Percentiles rank a stretch among this genome's conserved stretches.
These are phyloP conservation scores for Ophthalmolycus amberensis DNA, from an alignment of 2,113 vertebrate genomes.

Conservation along the genomic window DNA sequence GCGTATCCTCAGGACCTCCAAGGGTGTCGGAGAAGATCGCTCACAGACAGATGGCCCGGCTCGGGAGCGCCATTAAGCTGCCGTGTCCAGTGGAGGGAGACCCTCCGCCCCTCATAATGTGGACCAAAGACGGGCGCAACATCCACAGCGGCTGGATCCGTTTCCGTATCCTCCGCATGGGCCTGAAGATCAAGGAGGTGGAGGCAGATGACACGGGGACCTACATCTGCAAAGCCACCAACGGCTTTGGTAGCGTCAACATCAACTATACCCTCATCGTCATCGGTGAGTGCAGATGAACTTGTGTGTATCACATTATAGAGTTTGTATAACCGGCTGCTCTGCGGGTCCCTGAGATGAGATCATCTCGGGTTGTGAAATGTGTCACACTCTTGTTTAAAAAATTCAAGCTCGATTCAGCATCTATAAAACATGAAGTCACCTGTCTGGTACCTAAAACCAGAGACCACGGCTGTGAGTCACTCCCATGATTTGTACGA, in stretches of 20 bases:
- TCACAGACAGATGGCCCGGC: slow-evolving; percentile 89
- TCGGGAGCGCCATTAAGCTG: slow-evolving; percentile 93
- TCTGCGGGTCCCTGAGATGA: slow-evolving; percentile 24
- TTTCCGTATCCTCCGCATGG: slow-evolving; percentile 92
- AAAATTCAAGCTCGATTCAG: slow-evolving; percentile 18
- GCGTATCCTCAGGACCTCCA: slow-evolving; percentile 87
- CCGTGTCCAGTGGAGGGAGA: slow-evolving; percentile 95
- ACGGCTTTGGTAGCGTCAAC: slow-evolving; percentile 96
- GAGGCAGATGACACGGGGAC: slow-evolving; percentile 92
- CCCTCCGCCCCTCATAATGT: slow-evolving; percentile 96
- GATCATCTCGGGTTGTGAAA: slow-evolving; percentile 35
- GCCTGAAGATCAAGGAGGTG: slow-evolving; percentile 95
- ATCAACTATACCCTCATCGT: slow-evolving; percentile 98
- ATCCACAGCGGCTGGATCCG: slow-evolving; percentile 97
- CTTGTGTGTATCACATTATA: neutral
- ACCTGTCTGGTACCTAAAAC: slow-evolving; percentile 55
- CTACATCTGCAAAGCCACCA: slow-evolving; percentile 98
- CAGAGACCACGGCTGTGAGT: slow-evolving; percentile 31
- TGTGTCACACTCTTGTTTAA: slow-evolving; percentile 37
- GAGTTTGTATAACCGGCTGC: slow-evolving; percentile 13
- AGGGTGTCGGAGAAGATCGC: slow-evolving; percentile 91
- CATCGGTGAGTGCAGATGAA: slow-evolving; percentile 86
- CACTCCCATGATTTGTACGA: slow-evolving; percentile 27
- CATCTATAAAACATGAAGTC: slow-evolving; percentile 55
- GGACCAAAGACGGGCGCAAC: slow-evolving; percentile 96